Percentiles rank a stretch among this genome's conserved stretches.
phyloP scores from a whole-genome alignment of 2,113 vertebrate species.

The Daubentonia madagascariensis region DNA sequence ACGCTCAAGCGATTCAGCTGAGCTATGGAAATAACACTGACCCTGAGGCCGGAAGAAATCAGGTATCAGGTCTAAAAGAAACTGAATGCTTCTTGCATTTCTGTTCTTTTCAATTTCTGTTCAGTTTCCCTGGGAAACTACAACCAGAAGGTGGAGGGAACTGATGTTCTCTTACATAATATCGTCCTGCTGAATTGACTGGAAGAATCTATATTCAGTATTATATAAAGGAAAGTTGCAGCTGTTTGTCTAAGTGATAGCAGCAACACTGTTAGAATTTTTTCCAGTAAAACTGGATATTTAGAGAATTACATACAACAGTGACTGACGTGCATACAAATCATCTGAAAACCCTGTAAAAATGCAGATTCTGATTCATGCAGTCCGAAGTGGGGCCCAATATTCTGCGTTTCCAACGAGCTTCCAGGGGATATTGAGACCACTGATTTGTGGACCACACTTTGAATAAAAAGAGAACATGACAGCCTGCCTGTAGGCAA shows the following conservation, averaged over 20 bases:
- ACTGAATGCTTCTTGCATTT: not conserved
- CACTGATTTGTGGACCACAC: not conserved
- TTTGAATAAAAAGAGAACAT: not conserved
- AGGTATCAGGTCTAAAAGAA: not conserved
- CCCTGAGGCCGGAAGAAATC: not conserved
- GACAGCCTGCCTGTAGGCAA: not conserved
- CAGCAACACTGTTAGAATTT: not conserved
- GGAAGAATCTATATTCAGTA: not conserved
- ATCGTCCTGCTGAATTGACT: not conserved
- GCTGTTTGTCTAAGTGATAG: not conserved
- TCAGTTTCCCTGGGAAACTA: slow-evolving; percentile 3
- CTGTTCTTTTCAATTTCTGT: not conserved
- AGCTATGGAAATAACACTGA: slow-evolving; percentile 15
- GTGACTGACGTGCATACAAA: no score
- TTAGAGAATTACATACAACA: not conserved
- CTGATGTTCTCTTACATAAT: not conserved
- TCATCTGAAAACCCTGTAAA: not conserved
- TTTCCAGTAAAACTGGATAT: not conserved
- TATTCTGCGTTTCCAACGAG: not conserved
- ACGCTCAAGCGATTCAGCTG: not conserved
- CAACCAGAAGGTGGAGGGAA: not conserved
- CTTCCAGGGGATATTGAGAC: not conserved
- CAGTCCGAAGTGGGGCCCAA: not conserved
- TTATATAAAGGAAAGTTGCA: not conserved
- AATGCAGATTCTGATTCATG: not conserved